Evolutionary conservation across 1,140 invertebrate species (phyloP), one percentile per base, ranked within the genome.

Genomic region (Drosophila seguyi): DNA sequence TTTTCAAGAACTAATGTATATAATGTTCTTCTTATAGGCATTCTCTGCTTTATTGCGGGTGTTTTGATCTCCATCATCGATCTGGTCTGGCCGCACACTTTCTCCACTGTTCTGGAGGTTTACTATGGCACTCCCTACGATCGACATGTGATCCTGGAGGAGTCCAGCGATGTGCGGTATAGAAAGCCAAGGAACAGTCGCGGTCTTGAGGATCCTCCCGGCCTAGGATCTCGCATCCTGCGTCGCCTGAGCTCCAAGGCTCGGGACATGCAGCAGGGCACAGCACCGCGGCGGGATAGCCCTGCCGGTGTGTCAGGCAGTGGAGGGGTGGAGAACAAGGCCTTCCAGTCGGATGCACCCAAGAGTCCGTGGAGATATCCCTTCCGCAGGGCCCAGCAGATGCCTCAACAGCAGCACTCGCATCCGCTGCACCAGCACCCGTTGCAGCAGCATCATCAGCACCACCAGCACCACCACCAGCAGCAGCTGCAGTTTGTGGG

Each of bases 111-210:
- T 56, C 93, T 99, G 42, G 98, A 99, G 92, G 97, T 99, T 16
- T 97, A 99, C 93, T 98, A 98, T 90, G 97, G 98, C 86, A 98
- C 98, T 1, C 98, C 98, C 0, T 98, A 98, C 76, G 97, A 98
- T 92, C 94, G 97, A 36, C 97, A 98, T 91, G 97, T 98, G 20
- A 97, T 98, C 22, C 97, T 98, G 50, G 97, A 98, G 80, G 97
- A 98, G 91, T 97, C 97, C 78, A 95, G 96, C 80, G 96, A 97
- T 76, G 96, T 95, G n/a, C 94, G 95, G 92, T 93, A 94, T 93
- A 93, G 95, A 91, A 94, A 96, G 92, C 85, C 84, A 14, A 93
- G 94, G 84, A 93, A 93, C 67, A 93, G 95, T 78, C 94, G 94
- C 82, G 79, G 92, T 44, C 82, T 96, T 10, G 95, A 96, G 90